phyloP scores from a whole-genome alignment of 2,113 vertebrate species.

The Rhea americana region DNA sequence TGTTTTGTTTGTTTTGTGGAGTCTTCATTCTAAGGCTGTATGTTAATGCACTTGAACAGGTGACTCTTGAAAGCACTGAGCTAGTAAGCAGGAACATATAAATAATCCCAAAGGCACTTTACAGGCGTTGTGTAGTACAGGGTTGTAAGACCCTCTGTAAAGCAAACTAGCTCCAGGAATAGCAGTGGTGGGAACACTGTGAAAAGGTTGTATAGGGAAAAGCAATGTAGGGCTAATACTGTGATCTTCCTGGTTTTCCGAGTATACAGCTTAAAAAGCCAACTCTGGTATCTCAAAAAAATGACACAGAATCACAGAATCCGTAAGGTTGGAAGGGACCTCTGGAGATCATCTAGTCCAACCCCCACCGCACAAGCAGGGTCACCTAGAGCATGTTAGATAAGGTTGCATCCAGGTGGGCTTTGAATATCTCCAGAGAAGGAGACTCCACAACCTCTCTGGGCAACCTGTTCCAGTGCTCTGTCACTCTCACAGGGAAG shows the following conservation, averaged over 20 bases:
- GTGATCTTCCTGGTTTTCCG: background rate
- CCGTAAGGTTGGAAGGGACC: no score
- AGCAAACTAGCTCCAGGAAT: background rate
- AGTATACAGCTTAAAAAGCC: background rate
- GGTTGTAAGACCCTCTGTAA: background rate
- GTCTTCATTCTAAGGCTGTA: background rate
- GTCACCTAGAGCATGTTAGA: no score
- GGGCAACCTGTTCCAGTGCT: no score
- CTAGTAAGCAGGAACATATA: background rate
- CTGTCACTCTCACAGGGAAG: no score
- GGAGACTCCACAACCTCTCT: no score
- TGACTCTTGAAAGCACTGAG: background rate
- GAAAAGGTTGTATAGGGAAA: fast-evolving
- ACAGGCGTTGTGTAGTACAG: background rate
- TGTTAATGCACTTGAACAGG: background rate
- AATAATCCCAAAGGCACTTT: background rate
- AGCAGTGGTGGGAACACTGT: fast-evolving
- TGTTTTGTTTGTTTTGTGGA: background rate
- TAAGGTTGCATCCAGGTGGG: no score
- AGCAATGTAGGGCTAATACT: background rate
- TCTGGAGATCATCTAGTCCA: no score
- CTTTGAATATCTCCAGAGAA: no score
- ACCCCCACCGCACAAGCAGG: no score
- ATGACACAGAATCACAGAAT: no score
- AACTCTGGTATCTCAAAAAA: background rate